Conservation (phyloP, 2,888 invertebrate genomes). For the Phyllotreta striolata region DNA sequence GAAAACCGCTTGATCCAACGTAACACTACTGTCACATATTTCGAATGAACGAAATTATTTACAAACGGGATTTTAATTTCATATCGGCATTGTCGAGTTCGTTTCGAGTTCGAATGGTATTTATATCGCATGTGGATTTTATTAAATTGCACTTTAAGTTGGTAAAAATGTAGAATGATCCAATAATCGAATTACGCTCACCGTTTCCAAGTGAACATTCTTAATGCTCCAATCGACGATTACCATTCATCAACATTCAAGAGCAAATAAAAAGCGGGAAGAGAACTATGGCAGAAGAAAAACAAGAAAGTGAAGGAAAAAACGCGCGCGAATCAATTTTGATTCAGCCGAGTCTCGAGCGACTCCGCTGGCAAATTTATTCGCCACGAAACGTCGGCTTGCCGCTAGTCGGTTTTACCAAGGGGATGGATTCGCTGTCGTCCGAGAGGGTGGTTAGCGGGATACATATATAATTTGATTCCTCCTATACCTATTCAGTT, state of each 20-base stretch:
- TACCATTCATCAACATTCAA: slow-evolving; percentile 17
- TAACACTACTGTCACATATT: slow-evolving; percentile 10
- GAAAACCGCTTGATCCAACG: slow-evolving; percentile 6
- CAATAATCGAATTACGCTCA: too few species aligned
- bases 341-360: slow-evolving; percentile 22
- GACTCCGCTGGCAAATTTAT: slow-evolving; percentile 25
- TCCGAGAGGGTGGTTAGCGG: too few species aligned
- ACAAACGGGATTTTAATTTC: background rate
- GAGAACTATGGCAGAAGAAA: slow-evolving; percentile 1
- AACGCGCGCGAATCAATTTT: slow-evolving; percentile 25
- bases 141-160: too few species aligned
- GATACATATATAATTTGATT: too few species aligned
- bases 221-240: slow-evolving; percentile 13
- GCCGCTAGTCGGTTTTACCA: background rate
- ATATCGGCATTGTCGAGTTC: too few species aligned
- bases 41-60: slow-evolving; percentile 9
- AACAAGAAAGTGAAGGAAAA: slow-evolving; percentile 11
- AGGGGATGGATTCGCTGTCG: too few species aligned
- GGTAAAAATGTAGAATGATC: too few species aligned
- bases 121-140: too few species aligned
- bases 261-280: slow-evolving; percentile 18
- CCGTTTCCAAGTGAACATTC: background rate
- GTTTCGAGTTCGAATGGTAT: too few species aligned
- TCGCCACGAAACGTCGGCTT: slow-evolving; percentile 19
- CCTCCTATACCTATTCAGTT: too few species aligned